Evolutionary conservation across 2,888 invertebrate species (phyloP).

Genomic region (Leptogaster cylindrica): DNA sequence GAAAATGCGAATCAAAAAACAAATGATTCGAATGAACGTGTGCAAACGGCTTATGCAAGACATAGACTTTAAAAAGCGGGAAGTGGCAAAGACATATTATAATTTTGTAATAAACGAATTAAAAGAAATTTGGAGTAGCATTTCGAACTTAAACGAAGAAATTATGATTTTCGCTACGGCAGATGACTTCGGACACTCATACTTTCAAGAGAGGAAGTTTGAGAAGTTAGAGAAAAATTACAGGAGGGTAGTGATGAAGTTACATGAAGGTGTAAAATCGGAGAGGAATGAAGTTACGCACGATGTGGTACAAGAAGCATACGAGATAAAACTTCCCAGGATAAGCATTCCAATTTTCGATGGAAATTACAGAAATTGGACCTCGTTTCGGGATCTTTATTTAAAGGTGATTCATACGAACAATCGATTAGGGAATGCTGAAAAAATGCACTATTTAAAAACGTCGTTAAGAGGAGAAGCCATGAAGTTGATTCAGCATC

Average conservation of each 20-base stretch:
- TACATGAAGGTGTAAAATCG: background rate
- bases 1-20: too few relatives aligned
- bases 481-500: too few relatives aligned
- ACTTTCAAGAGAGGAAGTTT: background rate
- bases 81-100: too few relatives aligned
- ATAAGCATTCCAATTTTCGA: background rate
- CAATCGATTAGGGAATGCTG: background rate
- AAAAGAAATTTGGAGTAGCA: background rate
- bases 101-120: background rate
- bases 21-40: too few relatives aligned
- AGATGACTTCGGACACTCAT: background rate
- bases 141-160: background rate
- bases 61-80: too few relatives aligned
- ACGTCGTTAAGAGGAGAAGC: too few relatives aligned
- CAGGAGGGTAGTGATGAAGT: background rate
- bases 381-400: background rate
- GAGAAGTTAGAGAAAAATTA: background rate
- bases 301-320: background rate
- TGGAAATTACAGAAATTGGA: background rate
- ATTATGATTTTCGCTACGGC: background rate
- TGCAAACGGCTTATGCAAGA: too few relatives aligned
- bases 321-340: background rate
- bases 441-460: too few relatives aligned
- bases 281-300: background rate
- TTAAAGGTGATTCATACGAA: background rate